These are phyloP conservation scores for Antheraea mylitta DNA, from an alignment of 1,140 invertebrate species.

Conservation along the genomic window DNA sequence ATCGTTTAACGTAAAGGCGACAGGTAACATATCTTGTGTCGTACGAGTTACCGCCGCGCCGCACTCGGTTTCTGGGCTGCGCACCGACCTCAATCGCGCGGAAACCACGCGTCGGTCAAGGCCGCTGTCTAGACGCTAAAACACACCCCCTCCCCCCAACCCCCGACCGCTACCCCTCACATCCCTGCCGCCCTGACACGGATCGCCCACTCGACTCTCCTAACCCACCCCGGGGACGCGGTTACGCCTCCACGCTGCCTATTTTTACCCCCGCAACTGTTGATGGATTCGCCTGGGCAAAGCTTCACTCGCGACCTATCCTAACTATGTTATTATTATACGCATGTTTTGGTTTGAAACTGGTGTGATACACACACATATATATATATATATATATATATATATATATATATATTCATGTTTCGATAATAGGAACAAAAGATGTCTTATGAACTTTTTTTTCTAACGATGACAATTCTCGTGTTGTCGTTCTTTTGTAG, in stretches of 20 bases:
- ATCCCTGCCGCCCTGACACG: constrained; percentile 14
- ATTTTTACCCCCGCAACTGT: constrained; percentile 48
- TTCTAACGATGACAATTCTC: too few species aligned
- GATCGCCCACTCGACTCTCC: constrained; percentile 10
- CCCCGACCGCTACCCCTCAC: constrained; percentile 28
- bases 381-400: too few species aligned
- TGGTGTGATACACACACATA: too few species aligned
- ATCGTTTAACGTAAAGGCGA: too few species aligned
- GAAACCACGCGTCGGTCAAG: constrained; percentile 71
- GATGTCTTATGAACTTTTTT: too few species aligned
- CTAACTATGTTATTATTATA: background rate
- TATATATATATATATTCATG: too few species aligned
- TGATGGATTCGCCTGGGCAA: constrained; percentile 54
- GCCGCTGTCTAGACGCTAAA: constrained; percentile 55
- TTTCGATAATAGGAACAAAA: too few species aligned
- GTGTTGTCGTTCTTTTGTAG: too few species aligned
- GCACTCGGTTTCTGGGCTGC: constrained; percentile 65
- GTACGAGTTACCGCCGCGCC: constrained; percentile 3
- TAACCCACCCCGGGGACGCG: constrained; percentile 14
- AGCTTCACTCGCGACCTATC: constrained; percentile 22
- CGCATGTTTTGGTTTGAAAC: too few species aligned
- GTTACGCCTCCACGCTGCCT: constrained; percentile 40
- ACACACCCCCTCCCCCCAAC: constrained; percentile 38
- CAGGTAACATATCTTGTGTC: too few species aligned
- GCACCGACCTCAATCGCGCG: constrained; percentile 62